phyloP scores from a whole-genome alignment of 2,113 vertebrate species.

The Herpetotheres cachinnans region DNA sequence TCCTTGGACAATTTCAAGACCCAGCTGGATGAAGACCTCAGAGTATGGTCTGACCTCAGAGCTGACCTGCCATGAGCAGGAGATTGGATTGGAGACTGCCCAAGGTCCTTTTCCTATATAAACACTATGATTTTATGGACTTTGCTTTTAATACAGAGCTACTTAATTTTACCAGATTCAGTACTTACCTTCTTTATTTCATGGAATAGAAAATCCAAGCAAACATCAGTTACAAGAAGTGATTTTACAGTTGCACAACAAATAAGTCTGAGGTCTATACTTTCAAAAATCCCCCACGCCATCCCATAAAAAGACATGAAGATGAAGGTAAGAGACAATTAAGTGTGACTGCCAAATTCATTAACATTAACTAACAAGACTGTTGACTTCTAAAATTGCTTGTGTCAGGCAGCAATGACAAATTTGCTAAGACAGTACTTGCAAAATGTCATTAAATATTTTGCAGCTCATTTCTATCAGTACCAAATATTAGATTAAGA shows the following conservation, averaged over 20 bases:
- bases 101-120: neutral
- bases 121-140: neutral
- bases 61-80: neutral
- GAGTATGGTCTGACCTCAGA: neutral
- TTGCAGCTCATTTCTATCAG: neutral
- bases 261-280: neutral
- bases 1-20: neutral
- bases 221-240: neutral
- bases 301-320: constrained; percentile 1
- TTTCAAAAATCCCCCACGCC: neutral
- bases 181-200: neutral
- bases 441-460: neutral
- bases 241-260: neutral
- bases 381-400: constrained; percentile 27
- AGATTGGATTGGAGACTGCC: neutral
- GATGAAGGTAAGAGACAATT: neutral
- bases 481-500: neutral
- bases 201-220: neutral
- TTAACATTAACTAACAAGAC: constrained; percentile 14
- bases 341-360: constrained; percentile 10
- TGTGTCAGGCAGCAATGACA: neutral
- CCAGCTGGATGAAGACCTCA: neutral
- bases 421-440: neutral
- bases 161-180: neutral
- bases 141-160: neutral